Conservation (phyloP, 1,140 invertebrate genomes). For the Chrysopa pallens region DNA sequence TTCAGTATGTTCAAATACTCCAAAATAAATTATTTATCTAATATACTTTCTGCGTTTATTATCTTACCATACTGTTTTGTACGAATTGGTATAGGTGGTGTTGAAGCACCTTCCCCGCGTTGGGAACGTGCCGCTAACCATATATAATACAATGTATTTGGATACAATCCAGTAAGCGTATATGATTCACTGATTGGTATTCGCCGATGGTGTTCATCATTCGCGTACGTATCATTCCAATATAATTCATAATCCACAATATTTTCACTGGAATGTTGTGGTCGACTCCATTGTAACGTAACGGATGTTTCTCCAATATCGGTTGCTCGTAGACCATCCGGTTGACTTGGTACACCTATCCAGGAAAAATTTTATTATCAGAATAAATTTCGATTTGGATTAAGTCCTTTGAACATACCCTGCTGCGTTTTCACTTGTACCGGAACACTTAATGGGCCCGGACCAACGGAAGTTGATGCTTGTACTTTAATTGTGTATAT, state of each 20-base stretch:
- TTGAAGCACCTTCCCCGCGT: constrained; percentile 83
- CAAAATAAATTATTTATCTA: not conserved
- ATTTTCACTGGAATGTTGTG: constrained; percentile 75
- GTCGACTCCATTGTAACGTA: constrained; percentile 75
- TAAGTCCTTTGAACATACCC: constrained; percentile 37
- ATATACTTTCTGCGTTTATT: constrained; percentile 5
- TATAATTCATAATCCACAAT: constrained; percentile 92
- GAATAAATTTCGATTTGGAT: no score
- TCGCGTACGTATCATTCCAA: constrained; percentile 91
- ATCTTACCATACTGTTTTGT: constrained; percentile 94
- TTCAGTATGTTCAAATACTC: not conserved
- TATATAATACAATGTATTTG: constrained; percentile 90
- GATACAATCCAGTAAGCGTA: constrained; percentile 72
- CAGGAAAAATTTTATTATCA: no score
- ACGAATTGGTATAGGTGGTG: constrained; percentile 80
- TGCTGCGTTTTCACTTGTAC: constrained; percentile 93
- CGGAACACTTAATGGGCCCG: constrained; percentile 74
- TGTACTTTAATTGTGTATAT: constrained; percentile 87
- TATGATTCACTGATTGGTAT: constrained; percentile 71
- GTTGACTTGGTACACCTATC: constrained; percentile 82
- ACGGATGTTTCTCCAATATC: constrained; percentile 70
- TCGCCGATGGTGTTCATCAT: constrained; percentile 49
- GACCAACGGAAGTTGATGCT: constrained; percentile 78
- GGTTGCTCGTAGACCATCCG: constrained; percentile 67
- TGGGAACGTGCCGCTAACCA: constrained; percentile 86